Conservation (phyloP, 2,113 vertebrate genomes). For the Antigone vipio region DNA sequence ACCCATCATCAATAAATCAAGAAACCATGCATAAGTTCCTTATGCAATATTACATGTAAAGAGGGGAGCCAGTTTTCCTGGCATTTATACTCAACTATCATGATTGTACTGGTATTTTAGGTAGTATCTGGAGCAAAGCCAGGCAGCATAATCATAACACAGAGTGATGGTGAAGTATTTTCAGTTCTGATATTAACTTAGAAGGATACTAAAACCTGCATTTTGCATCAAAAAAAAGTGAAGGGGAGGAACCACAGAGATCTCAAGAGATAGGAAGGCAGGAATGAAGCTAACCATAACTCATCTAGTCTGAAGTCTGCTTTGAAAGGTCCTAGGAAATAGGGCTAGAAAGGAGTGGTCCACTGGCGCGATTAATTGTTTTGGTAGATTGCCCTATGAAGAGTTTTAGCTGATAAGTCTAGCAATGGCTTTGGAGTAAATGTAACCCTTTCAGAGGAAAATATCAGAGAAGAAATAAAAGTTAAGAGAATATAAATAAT, state of each 20-base stretch:
- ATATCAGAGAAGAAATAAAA: background rate
- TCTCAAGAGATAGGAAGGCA: background rate
- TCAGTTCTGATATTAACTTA: background rate
- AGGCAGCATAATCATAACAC: background rate
- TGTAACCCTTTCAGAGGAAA: background rate
- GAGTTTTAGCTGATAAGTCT: background rate
- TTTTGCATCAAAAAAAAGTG: background rate
- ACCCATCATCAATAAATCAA: background rate
- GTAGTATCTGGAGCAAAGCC: background rate
- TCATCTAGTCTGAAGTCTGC: background rate
- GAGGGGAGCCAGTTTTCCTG: background rate
- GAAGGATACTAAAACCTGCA: background rate
- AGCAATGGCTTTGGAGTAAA: background rate
- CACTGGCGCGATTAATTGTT: fast-evolving
- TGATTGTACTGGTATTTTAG: background rate
- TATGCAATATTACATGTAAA: background rate
- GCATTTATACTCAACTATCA: background rate
- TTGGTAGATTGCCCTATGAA: background rate
- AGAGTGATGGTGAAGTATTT: background rate
- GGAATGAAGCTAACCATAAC: background rate
- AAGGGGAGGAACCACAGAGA: background rate
- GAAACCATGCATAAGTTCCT: background rate
- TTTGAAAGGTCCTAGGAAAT: background rate
- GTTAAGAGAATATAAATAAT: background rate
- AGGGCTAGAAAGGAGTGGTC: background rate